Base-by-base conservation (phyloP, 2,113 vertebrate genomes). In the Phycodurus eques region DNA sequence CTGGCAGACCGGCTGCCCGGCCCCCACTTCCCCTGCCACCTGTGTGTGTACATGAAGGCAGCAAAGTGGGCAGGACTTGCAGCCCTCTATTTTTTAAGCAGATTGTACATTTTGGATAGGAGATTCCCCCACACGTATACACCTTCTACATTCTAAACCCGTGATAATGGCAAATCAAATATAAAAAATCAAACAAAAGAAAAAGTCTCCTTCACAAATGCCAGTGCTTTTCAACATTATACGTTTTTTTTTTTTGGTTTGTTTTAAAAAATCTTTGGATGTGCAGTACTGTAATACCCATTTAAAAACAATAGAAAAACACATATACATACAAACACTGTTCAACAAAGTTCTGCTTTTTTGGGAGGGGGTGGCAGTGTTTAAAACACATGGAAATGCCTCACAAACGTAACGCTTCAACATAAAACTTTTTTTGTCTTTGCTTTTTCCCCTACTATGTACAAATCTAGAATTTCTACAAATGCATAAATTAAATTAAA, bases 401-500 rank as follows among this genome's bases (percentile, higher is more conserved):
- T 90, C 92, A 93, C 92, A 88, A 90, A 90, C 89, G 92, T 88
- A 94, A 95, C 92, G 94, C 94, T 94, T 92, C 92, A 95, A 96
- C 94, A 91, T 91, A 95, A 95, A 92, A 92, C 90, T 90, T 92
- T 87, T 79, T 67, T 88, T 81, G 83, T 78, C 67, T 88, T 81
- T 83, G 71, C 87, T 85, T 90, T 90, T 75, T 83, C 78, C 82
- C 92, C 93, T 94, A 95, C 93, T 97, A 97, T 98, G 92, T 98
- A 97, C 96, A 98, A 91, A 93, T 93, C 92, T 94, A 93, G 86
- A 93, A 86, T 92, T 93, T 94, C 94, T 95, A 97, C 94, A 93
- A 92, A 94, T 93, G 93, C 93, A 96, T 66, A 47, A 46, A 66
- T 66, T 98, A 98, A 97, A 96, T 97, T 95, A 97, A 95, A 94